phyloP scores from a whole-genome alignment of 2,888 invertebrate genomes.

The Limulus polyphemus region DNA sequence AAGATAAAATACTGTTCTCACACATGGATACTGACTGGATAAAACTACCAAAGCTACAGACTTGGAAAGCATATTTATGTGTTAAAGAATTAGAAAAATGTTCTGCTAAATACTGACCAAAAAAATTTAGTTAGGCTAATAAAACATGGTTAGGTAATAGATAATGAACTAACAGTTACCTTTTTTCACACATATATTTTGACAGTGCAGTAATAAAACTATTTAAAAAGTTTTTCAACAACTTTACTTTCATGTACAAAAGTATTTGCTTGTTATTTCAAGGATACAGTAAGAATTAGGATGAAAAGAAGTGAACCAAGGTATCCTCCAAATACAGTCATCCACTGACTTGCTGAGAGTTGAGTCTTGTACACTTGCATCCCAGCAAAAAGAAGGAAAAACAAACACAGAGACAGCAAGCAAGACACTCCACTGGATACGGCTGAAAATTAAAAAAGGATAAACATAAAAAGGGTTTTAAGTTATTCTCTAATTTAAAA shows the following conservation, averaged over 20 bases:
- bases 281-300: constrained; percentile 61
- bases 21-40: too few relatives aligned
- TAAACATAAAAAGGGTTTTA: background rate
- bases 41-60: too few relatives aligned
- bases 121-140: too few relatives aligned
- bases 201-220: too few relatives aligned
- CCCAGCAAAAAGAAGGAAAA: constrained; percentile 71
- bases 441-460: constrained; percentile 28
- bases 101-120: too few relatives aligned
- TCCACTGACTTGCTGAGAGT: constrained; percentile 62
- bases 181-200: too few relatives aligned
- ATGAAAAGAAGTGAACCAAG: constrained; percentile 74
- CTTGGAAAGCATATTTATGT: too few relatives aligned
- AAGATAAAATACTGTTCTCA: too few relatives aligned
- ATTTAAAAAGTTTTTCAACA: background rate
- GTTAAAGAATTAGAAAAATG: too few relatives aligned
- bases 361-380: constrained; percentile 82
- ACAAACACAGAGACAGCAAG: constrained; percentile 57
- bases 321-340: constrained; percentile 78
- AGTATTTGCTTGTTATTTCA: constrained; percentile 13
- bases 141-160: too few relatives aligned
- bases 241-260: background rate
- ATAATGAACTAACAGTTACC: too few relatives aligned
- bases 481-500: too few relatives aligned
- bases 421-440: constrained; percentile 36